A percentile compares a stretch with the other conserved stretches of the same genome.
Evolutionary conservation across 1,140 invertebrate species (phyloP).

Genomic region (Cyclina sinensis): DNA sequence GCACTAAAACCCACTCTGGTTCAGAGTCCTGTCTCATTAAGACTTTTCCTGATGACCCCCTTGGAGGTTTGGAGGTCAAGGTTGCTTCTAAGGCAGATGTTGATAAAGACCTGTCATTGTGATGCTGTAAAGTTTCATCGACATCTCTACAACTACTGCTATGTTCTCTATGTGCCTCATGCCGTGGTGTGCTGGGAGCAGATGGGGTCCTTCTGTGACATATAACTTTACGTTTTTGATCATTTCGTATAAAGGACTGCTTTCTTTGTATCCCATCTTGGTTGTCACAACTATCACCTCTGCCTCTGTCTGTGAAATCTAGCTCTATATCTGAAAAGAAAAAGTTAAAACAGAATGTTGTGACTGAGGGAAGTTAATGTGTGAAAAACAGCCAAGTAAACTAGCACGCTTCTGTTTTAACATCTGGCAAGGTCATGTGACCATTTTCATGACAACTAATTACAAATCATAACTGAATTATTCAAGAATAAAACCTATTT

Average conservation of each 20-base stretch:
- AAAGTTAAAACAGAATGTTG: no score
- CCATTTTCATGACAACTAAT: no score
- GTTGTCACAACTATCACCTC: constrained; percentile 32
- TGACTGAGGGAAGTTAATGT: no score
- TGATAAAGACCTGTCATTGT: constrained; percentile 63
- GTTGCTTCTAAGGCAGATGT: constrained; percentile 65
- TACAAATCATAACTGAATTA: no score
- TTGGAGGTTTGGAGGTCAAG: constrained; percentile 56
- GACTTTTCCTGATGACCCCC: constrained; percentile 28
- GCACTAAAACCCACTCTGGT: constrained; percentile 32
- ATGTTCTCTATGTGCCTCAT: constrained; percentile 60
- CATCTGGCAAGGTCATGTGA: no score
- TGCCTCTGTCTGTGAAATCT: constrained; percentile 1
- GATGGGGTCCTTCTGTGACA: constrained; percentile 80
- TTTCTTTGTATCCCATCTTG: constrained; percentile 66
- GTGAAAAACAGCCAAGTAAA: no score
- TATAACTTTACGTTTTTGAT: constrained; percentile 79
- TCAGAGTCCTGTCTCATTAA: constrained; percentile 45
- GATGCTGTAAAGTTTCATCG: constrained; percentile 51
- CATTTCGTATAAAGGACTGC: constrained; percentile 80
- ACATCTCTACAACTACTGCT: constrained; percentile 53
- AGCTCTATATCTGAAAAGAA: constrained; percentile 53
- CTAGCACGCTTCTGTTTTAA: no score
- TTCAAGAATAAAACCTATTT: no score
- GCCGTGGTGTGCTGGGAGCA: constrained; percentile 78